Percentiles rank a stretch among this genome's conserved stretches.
Evolutionary conservation across 2,113 vertebrate genomes (phyloP).

Genomic region (Echinops telfairi): DNA sequence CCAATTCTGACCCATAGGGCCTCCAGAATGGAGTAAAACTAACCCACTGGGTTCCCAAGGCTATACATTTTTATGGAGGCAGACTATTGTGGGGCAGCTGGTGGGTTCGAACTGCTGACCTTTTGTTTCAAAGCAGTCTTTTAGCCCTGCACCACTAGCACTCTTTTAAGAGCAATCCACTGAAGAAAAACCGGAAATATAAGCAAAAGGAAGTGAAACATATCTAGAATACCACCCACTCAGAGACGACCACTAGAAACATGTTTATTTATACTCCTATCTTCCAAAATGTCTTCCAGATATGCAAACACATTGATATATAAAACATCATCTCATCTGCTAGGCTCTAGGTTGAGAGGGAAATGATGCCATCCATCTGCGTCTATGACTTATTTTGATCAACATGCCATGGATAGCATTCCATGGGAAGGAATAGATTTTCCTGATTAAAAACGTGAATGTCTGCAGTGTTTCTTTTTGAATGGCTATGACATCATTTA

Average conservation of each 20-base stretch:
- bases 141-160: too few relatives aligned
- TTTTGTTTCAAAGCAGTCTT: too few relatives aligned
- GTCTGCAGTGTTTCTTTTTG: background rate
- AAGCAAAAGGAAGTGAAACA: conserved; percentile 54
- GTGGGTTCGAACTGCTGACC: too few relatives aligned
- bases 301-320: background rate
- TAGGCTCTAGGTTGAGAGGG: background rate
- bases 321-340: background rate
- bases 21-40: too few relatives aligned
- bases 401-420: background rate
- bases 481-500: background rate
- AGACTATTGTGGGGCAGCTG: too few relatives aligned
- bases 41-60: too few relatives aligned
- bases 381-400: conserved; percentile 4
- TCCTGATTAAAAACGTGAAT: background rate
- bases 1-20: too few relatives aligned
- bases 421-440: background rate
- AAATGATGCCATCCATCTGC: background rate
- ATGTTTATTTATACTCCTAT: background rate
- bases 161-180: background rate
- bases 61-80: too few relatives aligned
- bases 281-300: background rate
- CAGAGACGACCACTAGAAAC: background rate
- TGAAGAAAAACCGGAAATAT: conserved; percentile 48
- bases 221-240: background rate